Evolutionary conservation across 2,113 vertebrate genomes (phyloP), one percentile per base, ranked within the genome.

Genomic region (Ochotona curzoniae): DNA sequence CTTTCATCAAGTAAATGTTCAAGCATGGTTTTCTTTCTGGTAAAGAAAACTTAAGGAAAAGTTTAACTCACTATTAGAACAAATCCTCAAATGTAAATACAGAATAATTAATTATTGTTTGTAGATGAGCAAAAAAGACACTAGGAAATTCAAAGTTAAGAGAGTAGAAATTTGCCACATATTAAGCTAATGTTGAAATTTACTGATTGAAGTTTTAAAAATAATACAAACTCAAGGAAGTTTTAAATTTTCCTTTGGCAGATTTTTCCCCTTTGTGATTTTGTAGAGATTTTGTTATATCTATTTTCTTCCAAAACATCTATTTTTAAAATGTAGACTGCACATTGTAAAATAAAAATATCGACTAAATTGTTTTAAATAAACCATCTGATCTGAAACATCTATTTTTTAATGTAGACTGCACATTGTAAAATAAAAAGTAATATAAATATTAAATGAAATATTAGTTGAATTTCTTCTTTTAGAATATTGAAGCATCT

Each of bases 41-140:
- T 87, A 92, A 84, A 87, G 61, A 91, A 89, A 87, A 66, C 61
- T 61, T 75, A 85, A 5, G 63, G 38, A 67, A 93, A 64, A 60
- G 14, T 87, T 96, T 96, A 85, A 84, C 93, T 70, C 93, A 71
- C 14, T 4, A 78, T 83, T 94, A 75, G 93, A 85, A 83, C 32
- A 67, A 93, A 85, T 83, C 95, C 26, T 87, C 5, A 10, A 89
- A 87, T 63, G 92, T 47, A 92, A 61, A 44, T 61, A 47, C 14
- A 73, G 44, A 60, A 61, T 28, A 44, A 10, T 38, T 66, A 90
- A 51, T 83, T 89, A 11, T 54, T 87, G 23, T 69, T 91, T 93
- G 49, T 90, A 93, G 57, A 70, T 69, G 28, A 84, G 11, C 28
- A 54, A 26, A 93, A 93, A 44, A 89, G 85, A 25, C 23, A 89